These are phyloP conservation scores for Pecten maximus DNA, from an alignment of 2,888 invertebrate species.

Conservation along the genomic window DNA sequence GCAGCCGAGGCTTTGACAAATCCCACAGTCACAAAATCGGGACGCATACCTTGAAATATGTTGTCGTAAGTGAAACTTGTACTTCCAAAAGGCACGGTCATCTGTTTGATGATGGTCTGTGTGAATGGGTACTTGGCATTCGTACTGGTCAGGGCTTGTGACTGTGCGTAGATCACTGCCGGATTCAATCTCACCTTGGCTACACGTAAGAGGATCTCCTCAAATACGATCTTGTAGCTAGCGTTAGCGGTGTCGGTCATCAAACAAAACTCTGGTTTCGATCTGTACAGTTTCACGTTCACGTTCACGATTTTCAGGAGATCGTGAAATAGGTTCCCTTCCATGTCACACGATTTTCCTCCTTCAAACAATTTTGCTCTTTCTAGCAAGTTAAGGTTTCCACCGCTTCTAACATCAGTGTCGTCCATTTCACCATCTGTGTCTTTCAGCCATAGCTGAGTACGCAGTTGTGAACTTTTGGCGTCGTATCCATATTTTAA, in stretches of 20 bases:
- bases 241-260: no score
- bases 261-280: no score
- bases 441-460: constrained; percentile 45
- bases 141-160: constrained; percentile 44
- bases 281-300: no score
- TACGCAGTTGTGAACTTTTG: constrained; percentile 45
- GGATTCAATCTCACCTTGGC: constrained; percentile 55
- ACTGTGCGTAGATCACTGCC: constrained; percentile 54
- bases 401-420: constrained; percentile 37
- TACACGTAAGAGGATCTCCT: no score
- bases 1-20: constrained; percentile 52
- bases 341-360: constrained; percentile 39
- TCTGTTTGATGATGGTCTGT: constrained; percentile 47
- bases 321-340: constrained; percentile 45
- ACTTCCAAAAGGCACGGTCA: constrained; percentile 51
- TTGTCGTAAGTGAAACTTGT: constrained; percentile 54
- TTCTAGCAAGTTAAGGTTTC: constrained; percentile 36
- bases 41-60: constrained; percentile 54
- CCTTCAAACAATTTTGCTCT: constrained; percentile 33
- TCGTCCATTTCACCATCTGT: constrained; percentile 37
- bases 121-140: constrained; percentile 46
- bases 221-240: no score
- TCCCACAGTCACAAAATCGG: constrained; percentile 46
- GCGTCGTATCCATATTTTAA: constrained; percentile 44
- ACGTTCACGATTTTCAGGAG: constrained; percentile 49